These are phyloP conservation scores for Caenorhabditis virilis DNA, from an alignment of 2,888 invertebrate species.

Conservation along the genomic window DNA sequence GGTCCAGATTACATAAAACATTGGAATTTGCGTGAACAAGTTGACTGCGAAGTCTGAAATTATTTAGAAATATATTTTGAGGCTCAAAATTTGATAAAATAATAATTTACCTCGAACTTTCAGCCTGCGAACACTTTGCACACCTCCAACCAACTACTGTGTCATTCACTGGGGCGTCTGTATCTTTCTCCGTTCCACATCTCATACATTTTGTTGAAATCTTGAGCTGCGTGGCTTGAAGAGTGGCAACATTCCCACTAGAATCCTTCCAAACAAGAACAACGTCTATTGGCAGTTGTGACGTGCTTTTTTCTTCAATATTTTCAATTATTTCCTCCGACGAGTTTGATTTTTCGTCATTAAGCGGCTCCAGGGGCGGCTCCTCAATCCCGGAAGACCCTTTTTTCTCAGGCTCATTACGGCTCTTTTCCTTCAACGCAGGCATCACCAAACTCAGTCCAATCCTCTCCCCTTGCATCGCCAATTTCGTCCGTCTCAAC, in stretches of 20 bases:
- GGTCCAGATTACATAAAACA: constrained; percentile 1
- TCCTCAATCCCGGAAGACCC: neutral
- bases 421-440: neutral
- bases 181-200: constrained; percentile 4
- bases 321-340: neutral
- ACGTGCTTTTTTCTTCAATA: neutral
- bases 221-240: neutral
- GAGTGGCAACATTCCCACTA: constrained; percentile 5
- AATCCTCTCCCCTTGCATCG: neutral
- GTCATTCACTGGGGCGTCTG: neutral
- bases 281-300: neutral
- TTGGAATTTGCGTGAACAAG: constrained; percentile 5
- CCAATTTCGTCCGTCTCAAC: neutral
- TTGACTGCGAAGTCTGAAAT: constrained; percentile 1
- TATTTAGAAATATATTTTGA: neutral
- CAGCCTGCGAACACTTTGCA: constrained; percentile 1
- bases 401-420: neutral
- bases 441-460: constrained; percentile 3
- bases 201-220: constrained; percentile 7
- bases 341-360: neutral
- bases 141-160: constrained; percentile 7
- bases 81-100: neutral
- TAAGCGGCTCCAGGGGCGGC: too few species aligned
- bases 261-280: constrained; percentile 6
- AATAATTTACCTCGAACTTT: constrained; percentile 3